These are phyloP conservation scores for Orussus abietinus DNA, from an alignment of 1,140 invertebrate genomes.

Conservation along the genomic window DNA sequence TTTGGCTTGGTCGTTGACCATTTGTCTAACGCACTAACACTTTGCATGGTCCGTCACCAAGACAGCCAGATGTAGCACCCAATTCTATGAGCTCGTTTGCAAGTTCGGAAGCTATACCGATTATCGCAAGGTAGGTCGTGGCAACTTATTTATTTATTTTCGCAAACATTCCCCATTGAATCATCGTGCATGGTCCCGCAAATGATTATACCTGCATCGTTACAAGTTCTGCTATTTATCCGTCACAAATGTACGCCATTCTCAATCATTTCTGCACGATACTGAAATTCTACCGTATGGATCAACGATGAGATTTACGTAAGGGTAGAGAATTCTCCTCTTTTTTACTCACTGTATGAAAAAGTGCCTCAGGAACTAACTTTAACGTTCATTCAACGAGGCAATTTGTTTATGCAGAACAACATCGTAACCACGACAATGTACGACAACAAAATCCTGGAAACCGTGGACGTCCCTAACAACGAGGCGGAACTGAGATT, in stretches of 20 bases:
- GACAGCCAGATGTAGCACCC: slow-evolving; percentile 42
- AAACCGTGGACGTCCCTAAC: slow-evolving; percentile 42
- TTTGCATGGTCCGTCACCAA: slow-evolving; percentile 44
- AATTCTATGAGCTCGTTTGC: slow-evolving; percentile 46
- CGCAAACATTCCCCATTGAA: too few relatives aligned
- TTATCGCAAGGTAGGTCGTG: slow-evolving; percentile 31
- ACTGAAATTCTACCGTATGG: too few relatives aligned
- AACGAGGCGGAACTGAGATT: slow-evolving; percentile 62
- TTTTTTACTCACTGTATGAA: too few relatives aligned
- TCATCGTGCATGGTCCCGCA: too few relatives aligned
- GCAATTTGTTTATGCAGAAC: slow-evolving; percentile 27
- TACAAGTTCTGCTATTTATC: too few relatives aligned
- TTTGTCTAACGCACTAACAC: slow-evolving; percentile 42
- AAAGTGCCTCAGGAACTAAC: too few relatives aligned
- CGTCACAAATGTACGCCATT: too few relatives aligned
- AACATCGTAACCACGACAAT: slow-evolving; percentile 36
- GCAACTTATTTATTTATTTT: slow-evolving; percentile 16
- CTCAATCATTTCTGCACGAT: too few relatives aligned
- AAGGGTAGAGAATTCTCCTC: too few relatives aligned
- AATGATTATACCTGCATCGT: too few relatives aligned
- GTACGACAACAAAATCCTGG: slow-evolving; percentile 45
- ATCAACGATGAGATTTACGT: too few relatives aligned
- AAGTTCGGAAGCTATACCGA: slow-evolving; percentile 39
- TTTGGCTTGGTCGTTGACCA: slow-evolving; percentile 12
- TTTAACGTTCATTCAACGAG: too few relatives aligned